Evolutionary conservation across 1,140 invertebrate species (phyloP).

Genomic region (Nomia melanderi): DNA sequence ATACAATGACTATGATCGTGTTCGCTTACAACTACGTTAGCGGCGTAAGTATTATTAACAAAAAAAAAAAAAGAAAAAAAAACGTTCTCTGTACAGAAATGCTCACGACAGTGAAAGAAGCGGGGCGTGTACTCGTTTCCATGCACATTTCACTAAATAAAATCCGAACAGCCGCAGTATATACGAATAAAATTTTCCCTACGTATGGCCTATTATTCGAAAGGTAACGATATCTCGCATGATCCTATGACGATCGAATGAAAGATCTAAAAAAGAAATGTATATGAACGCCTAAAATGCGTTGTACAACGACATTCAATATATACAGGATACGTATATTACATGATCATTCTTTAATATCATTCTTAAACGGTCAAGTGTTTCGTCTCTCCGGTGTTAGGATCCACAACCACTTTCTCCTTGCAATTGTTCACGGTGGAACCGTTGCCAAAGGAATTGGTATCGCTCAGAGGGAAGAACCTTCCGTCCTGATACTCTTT

Average conservation of each 20-base stretch:
- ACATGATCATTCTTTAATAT: background rate
- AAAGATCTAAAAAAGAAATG: slow-evolving; percentile 10
- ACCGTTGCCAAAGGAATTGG: slow-evolving; percentile 48
- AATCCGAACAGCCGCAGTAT: too few relatives aligned
- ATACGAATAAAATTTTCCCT: background rate
- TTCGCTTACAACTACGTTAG: slow-evolving; percentile 2
- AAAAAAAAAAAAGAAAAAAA: too few relatives aligned
- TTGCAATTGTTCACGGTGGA: slow-evolving; percentile 71
- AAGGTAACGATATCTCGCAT: background rate
- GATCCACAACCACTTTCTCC: slow-evolving; percentile 82
- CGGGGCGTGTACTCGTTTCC: background rate
- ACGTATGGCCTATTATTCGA: background rate
- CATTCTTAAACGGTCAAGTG: slow-evolving; percentile 35
- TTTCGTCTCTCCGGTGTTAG: slow-evolving; percentile 82
- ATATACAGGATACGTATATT: slow-evolving; percentile 39
- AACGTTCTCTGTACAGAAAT: background rate
- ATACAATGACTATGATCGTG: background rate
- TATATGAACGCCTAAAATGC: slow-evolving; percentile 24
- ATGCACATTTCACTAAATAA: background rate
- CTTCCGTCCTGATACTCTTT: slow-evolving; percentile 77
- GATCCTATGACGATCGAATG: background rate
- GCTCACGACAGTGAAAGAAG: background rate
- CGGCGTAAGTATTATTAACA: background rate
- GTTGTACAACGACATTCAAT: slow-evolving; percentile 4
- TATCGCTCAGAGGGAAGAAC: slow-evolving; percentile 65